Evolutionary conservation across 1,140 invertebrate species (phyloP).

Genomic region (Dinoponera quadriceps): DNA sequence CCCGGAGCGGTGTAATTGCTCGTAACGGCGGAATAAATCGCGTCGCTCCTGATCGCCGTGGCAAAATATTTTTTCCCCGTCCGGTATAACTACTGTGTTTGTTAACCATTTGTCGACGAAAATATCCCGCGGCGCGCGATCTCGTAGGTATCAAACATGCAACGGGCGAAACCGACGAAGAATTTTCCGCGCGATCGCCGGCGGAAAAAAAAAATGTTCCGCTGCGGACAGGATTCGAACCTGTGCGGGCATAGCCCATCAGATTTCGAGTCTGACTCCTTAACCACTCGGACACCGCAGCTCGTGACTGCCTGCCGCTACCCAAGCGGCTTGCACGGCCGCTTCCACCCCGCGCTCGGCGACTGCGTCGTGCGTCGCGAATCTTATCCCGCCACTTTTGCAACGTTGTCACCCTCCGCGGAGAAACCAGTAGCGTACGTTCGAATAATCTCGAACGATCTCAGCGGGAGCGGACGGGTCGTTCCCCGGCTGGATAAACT

Average conservation of each 20-base stretch:
- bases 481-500: no score
- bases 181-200: not conserved
- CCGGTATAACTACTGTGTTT: constrained; percentile 22
- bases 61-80: constrained; percentile 27
- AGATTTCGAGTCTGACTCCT: constrained; percentile 89
- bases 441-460: no score
- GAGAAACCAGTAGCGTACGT: no score
- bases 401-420: no score
- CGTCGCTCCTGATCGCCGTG: not conserved
- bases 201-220: constrained; percentile 68
- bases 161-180: not conserved
- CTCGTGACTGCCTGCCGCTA: not conserved
- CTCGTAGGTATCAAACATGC: constrained; percentile 10
- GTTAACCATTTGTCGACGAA: constrained; percentile 41
- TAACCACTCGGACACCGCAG: constrained; percentile 87
- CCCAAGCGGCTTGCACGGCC: fast-evolving
- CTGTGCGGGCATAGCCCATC: constrained; percentile 89
- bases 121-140: constrained; percentile 12
- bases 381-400: no score
- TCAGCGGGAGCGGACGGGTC: no score
- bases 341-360: no score
- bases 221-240: constrained; percentile 89
- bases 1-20: not conserved
- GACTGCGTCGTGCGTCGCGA: no score
- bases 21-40: not conserved